These are phyloP conservation scores for Daphoenositta chrysoptera DNA, from an alignment of 2,113 vertebrate genomes.

Conservation along the genomic window DNA sequence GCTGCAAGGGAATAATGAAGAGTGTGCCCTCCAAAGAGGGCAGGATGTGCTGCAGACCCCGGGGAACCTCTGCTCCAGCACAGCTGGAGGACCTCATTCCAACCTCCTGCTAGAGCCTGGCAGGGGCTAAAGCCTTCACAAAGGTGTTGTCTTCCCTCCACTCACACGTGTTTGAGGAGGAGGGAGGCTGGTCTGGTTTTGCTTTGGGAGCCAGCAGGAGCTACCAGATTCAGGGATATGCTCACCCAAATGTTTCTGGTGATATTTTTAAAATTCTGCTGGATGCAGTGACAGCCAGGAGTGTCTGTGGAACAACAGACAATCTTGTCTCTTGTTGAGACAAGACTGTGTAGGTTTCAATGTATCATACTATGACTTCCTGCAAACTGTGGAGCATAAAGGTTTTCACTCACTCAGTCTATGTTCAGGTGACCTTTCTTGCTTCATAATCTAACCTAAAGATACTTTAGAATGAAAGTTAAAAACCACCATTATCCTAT, in stretches of 20 bases:
- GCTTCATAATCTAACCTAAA: neutral
- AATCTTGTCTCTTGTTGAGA: too few species aligned
- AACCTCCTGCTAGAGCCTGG: neutral
- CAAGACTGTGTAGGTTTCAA: fast-evolving
- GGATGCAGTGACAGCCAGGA: neutral
- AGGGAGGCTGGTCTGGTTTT: neutral
- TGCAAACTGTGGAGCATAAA: neutral
- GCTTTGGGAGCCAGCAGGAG: neutral
- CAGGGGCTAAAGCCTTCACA: neutral
- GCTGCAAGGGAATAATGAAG: neutral
- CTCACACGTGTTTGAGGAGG: fast-evolving
- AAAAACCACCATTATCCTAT: neutral
- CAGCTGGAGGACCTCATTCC: neutral
- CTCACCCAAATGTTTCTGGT: neutral
- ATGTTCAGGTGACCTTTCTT: neutral
- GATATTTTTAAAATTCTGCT: neutral
- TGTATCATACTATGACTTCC: neutral
- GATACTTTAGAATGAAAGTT: neutral
- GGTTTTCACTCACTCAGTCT: neutral
- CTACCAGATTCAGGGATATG: neutral
- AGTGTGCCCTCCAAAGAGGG: neutral
- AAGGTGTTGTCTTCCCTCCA: fast-evolving
- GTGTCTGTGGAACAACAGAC: too few species aligned
- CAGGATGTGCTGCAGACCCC: neutral
- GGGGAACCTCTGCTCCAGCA: neutral